phyloP scores from a whole-genome alignment of 2,888 invertebrate species.

The Pimpla rufipes region DNA sequence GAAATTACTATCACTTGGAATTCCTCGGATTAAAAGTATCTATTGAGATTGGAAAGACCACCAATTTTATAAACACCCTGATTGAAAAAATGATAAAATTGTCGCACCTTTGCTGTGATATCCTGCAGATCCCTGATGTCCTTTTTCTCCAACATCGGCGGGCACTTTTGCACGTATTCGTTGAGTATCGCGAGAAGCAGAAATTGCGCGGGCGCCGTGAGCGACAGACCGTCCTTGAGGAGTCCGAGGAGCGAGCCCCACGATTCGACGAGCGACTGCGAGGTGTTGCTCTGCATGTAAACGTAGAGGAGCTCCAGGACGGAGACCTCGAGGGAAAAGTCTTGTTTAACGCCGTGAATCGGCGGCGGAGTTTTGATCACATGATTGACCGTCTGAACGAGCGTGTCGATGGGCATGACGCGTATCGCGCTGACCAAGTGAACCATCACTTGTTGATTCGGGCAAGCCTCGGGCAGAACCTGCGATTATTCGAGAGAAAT shows the following conservation, averaged over 20 bases:
- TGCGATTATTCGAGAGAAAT: constrained; percentile 75
- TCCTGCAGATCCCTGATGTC: constrained; percentile 93
- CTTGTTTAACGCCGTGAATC: constrained; percentile 87
- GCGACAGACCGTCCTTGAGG: constrained; percentile 90
- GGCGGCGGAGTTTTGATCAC: constrained; percentile 92
- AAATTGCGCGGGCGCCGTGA: constrained; percentile 92
- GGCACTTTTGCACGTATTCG: constrained; percentile 93
- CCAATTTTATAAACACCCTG: no score
- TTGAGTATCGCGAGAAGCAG: constrained; percentile 92
- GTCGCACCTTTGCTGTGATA: constrained; percentile 88
- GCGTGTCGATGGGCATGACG: constrained; percentile 93
- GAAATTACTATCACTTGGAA: no score
- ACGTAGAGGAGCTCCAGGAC: constrained; percentile 93
- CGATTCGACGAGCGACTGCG: constrained; percentile 91
- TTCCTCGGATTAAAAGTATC: no score
- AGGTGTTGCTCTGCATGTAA: constrained; percentile 89
- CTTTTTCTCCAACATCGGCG: constrained; percentile 92
- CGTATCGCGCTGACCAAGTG: constrained; percentile 92
- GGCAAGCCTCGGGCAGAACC: constrained; percentile 89
- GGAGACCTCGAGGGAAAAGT: constrained; percentile 91
- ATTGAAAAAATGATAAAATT: constrained; percentile 21
- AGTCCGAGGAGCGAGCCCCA: constrained; percentile 92
- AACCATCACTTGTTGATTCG: constrained; percentile 91
- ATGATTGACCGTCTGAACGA: constrained; percentile 93
- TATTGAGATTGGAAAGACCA: no score